Percentiles rank a stretch among this genome's conserved stretches.
These are phyloP conservation scores for Malurus melanocephalus DNA, from an alignment of 2,113 vertebrate species.

Conservation along the genomic window DNA sequence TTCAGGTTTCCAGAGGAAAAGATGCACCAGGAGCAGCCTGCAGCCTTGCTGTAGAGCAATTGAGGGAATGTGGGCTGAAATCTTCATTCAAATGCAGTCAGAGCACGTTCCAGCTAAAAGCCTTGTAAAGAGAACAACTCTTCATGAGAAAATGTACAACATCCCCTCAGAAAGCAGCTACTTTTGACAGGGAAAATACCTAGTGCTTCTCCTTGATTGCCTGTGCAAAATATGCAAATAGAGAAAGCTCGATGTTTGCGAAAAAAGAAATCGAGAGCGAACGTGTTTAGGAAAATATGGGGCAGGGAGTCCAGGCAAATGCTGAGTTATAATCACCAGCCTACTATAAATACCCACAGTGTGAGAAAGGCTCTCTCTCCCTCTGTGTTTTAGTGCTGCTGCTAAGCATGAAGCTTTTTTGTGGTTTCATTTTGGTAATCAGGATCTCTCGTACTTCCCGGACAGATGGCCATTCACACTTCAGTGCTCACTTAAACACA, in stretches of 20 bases:
- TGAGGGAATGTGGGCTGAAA: background rate
- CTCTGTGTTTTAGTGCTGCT: slow-evolving; percentile 1
- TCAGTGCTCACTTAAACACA: slow-evolving; percentile 64
- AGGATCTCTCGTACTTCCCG: slow-evolving; percentile 48
- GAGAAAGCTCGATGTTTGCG: background rate
- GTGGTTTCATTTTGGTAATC: slow-evolving; percentile 49
- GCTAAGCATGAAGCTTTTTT: background rate
- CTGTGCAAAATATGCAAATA: slow-evolving; percentile 13
- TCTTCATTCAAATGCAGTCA: background rate
- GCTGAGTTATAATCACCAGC: slow-evolving; percentile 46
- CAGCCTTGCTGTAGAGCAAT: background rate
- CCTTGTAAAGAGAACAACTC: background rate
- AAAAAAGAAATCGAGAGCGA: slow-evolving; percentile 6
- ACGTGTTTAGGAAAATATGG: slow-evolving; percentile 38
- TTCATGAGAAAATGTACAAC: background rate
- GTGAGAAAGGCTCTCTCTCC: background rate
- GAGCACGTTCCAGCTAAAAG: background rate
- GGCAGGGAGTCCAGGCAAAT: slow-evolving; percentile 25
- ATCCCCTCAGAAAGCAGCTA: background rate
- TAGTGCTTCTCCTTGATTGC: background rate
- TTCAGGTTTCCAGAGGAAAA: background rate
- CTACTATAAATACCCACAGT: slow-evolving; percentile 39
- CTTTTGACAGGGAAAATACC: background rate
- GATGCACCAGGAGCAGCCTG: background rate
- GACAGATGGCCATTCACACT: slow-evolving; percentile 74